Conservation (phyloP, 2,113 vertebrate species). For the Pygoscelis adeliae region DNA sequence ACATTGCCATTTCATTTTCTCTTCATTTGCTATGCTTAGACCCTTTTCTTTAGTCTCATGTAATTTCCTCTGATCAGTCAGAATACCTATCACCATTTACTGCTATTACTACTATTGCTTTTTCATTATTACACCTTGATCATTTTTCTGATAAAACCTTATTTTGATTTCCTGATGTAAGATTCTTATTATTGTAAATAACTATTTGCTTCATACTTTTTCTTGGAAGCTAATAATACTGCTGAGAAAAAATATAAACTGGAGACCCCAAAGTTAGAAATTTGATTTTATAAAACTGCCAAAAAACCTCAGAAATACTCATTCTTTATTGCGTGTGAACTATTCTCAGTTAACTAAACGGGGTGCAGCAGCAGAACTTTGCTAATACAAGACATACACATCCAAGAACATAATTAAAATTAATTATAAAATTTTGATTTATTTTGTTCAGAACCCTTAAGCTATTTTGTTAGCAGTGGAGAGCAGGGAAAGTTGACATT, state of each 20-base stretch:
- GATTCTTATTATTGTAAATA: not conserved
- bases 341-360: not conserved
- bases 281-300: not conserved
- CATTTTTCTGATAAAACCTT: not conserved
- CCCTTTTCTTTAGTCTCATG: not conserved
- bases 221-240: not conserved
- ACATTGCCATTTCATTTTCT: not conserved
- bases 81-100: not conserved
- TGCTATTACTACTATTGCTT: not conserved
- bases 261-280: not conserved
- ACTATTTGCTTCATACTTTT: not conserved
- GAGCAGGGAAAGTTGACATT: not conserved
- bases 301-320: not conserved
- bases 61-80: not conserved
- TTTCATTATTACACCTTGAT: not conserved
- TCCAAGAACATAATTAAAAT: not conserved
- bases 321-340: not conserved
- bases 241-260: not conserved
- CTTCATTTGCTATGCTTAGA: not conserved
- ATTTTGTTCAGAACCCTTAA: not conserved
- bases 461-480: not conserved
- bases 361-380: not conserved
- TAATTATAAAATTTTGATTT: not conserved
- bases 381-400: not conserved
- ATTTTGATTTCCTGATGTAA: not conserved